Evolutionary conservation across 2,888 invertebrate genomes (phyloP).

Genomic region (Amiota communis): DNA sequence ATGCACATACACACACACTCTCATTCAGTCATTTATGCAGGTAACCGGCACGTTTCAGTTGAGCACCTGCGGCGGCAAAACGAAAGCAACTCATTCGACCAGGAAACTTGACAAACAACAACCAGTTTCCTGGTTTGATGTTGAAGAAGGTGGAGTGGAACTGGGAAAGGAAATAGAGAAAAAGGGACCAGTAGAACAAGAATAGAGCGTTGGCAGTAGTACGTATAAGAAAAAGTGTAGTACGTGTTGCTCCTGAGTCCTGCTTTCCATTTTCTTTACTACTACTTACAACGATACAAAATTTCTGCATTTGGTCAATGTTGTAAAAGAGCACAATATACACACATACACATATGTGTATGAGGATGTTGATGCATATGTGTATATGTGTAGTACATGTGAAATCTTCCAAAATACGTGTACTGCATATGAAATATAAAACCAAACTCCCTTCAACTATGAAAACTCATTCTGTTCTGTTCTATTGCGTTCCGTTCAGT

Average conservation of each 20-base stretch:
- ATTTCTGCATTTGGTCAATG: too few species aligned
- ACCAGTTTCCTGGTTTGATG: neutral
- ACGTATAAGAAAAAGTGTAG: neutral
- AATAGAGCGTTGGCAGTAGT: neutral
- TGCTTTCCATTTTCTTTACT: too few species aligned
- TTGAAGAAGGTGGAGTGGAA: neutral
- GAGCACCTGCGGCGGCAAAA: slow-evolving; percentile 22
- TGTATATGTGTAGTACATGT: slow-evolving; percentile 14
- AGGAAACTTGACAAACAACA: neutral
- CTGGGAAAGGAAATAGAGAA: neutral
- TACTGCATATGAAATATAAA: neutral
- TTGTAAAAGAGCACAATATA: neutral
- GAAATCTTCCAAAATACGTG: slow-evolving; percentile 19
- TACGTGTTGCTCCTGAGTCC: neutral
- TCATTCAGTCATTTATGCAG: neutral
- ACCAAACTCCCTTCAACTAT: neutral
- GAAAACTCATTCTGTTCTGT: neutral
- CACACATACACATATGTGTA: neutral
- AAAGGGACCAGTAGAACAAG: neutral
- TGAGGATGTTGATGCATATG: neutral
- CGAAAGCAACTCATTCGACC: neutral
- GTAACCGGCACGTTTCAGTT: slow-evolving; percentile 6
- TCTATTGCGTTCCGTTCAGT: neutral
- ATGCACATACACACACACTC: neutral
- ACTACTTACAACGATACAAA: too few species aligned